These are phyloP conservation scores for Oryzias sinensis DNA, from an alignment of 2,797 vertebrate genomes.

Conservation along the genomic window DNA sequence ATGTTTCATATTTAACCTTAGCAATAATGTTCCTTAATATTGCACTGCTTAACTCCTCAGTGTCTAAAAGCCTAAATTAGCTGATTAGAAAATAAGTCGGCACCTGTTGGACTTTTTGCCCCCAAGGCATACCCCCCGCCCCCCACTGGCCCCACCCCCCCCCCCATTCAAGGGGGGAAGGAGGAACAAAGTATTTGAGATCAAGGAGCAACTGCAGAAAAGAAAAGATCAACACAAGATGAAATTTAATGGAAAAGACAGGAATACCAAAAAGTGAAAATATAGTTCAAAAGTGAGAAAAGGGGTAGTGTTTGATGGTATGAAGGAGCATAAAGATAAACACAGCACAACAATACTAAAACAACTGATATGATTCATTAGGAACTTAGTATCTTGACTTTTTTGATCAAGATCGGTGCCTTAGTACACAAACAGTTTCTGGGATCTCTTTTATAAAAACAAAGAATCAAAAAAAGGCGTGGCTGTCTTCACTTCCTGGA, in stretches of 20 bases:
- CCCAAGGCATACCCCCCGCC: not conserved
- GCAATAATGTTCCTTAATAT: not conserved
- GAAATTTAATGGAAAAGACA: too few species aligned
- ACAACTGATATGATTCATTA: slow-evolving; percentile 1
- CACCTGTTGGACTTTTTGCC: slow-evolving; percentile 48
- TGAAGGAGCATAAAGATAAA: too few species aligned
- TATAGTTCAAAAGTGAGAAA: too few species aligned
- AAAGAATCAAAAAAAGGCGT: slow-evolving; percentile 31
- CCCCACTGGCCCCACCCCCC: not conserved
- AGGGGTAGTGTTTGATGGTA: too few species aligned
- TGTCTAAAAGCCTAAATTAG: slow-evolving; percentile 47
- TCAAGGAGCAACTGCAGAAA: not conserved
- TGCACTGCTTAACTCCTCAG: not conserved
- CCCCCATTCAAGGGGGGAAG: not conserved
- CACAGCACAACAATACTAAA: too few species aligned
- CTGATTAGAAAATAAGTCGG: slow-evolving; percentile 28
- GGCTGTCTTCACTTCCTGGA: slow-evolving; percentile 70
- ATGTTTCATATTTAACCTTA: too few species aligned
- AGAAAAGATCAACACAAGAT: too few species aligned
- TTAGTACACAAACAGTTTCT: slow-evolving; percentile 19
- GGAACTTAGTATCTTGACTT: slow-evolving; percentile 4
- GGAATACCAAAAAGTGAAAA: too few species aligned
- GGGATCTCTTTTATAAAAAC: slow-evolving; percentile 12
- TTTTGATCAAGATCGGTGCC: not conserved
- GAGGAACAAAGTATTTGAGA: not conserved